Evolutionary conservation across 2,113 vertebrate genomes (phyloP).

Genomic region (Pungitius pungitius): DNA sequence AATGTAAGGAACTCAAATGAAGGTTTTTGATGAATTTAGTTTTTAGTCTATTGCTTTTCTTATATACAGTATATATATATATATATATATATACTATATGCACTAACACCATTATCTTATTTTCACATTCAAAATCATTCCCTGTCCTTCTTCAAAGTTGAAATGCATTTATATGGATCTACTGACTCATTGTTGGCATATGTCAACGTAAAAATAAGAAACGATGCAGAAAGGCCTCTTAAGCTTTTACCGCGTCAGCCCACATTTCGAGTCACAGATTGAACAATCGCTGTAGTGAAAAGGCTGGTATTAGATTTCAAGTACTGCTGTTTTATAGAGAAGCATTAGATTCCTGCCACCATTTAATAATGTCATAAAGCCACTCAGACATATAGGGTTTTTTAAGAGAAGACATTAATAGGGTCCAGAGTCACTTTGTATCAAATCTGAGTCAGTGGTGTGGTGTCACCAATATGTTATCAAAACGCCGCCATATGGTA

Average conservation of each 20-base stretch:
- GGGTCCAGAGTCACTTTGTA: slow-evolving; percentile 68
- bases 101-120: not conserved
- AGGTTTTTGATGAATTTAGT: slow-evolving; percentile 20
- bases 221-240: slow-evolving; percentile 21
- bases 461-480: slow-evolving; percentile 50
- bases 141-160: not conserved
- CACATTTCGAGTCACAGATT: slow-evolving; percentile 18
- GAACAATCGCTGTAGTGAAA: slow-evolving; percentile 37
- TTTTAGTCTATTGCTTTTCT: slow-evolving; percentile 17
- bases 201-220: slow-evolving; percentile 14
- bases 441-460: slow-evolving; percentile 57
- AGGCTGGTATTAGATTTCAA: slow-evolving; percentile 59
- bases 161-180: not conserved
- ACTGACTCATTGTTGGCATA: not conserved
- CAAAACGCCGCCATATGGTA: slow-evolving; percentile 48
- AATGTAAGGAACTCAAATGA: slow-evolving; percentile 63
- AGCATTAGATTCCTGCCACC: slow-evolving; percentile 63
- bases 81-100: too few relatives aligned
- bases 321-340: slow-evolving; percentile 65
- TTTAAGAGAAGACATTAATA: slow-evolving; percentile 73
- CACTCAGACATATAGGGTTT: slow-evolving; percentile 63
- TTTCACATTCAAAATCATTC: not conserved
- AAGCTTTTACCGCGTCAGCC: slow-evolving; percentile 3
- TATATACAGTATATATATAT: too few relatives aligned
- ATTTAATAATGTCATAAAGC: slow-evolving; percentile 72